Evolutionary conservation across 2,888 invertebrate genomes (phyloP), one percentile per base, ranked within the genome.

Genomic region (Notodonta dromedarius): DNA sequence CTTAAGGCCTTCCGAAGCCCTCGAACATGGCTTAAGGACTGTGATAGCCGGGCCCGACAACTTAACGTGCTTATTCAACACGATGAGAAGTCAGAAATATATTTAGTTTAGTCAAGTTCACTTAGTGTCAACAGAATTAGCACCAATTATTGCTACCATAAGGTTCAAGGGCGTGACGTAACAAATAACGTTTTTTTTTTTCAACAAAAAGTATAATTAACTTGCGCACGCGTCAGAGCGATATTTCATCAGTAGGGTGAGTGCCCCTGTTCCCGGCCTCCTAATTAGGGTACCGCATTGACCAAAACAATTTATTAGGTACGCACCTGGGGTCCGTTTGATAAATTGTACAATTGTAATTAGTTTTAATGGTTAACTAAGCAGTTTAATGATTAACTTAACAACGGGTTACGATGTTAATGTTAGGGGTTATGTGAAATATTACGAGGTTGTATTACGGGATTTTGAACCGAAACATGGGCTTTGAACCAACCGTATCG

Each of bases 341-440:
- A 87, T 86, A 76, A 74, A 87, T 87, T 70, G 82, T 73, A 70
- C 70, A 75, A 78, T 74, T 77, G 74, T 85, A 79, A 87, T 87
- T 84, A 84, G 80, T 73, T 76, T 73, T 83, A 79, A 86, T 85
- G 77, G 78, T 82, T 68, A 74, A 66, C 67, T 68, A 24, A 24
- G 24, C 24, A 24, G 24, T 76, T 73, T 83, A 79, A 86, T 85
- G 77, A 78, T 82, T 68, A 74, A 66, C 67, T 68, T 66, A 76
- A 69, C 53, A 62, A 62, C 66, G 56, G 69, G 71, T 67, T 76
- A 71, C 65, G 66, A 63, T 76, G 67, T 56, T 61, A 72, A 73
- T 70, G 62, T 66, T 69, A 65, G 66, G 65, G 73, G 65, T 50
- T 46, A 46, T 11, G 13, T 46, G 46, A 4, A 46, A 46, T 42